Evolutionary conservation across 1,140 invertebrate genomes (phyloP).

Genomic region (Planococcus citri): DNA sequence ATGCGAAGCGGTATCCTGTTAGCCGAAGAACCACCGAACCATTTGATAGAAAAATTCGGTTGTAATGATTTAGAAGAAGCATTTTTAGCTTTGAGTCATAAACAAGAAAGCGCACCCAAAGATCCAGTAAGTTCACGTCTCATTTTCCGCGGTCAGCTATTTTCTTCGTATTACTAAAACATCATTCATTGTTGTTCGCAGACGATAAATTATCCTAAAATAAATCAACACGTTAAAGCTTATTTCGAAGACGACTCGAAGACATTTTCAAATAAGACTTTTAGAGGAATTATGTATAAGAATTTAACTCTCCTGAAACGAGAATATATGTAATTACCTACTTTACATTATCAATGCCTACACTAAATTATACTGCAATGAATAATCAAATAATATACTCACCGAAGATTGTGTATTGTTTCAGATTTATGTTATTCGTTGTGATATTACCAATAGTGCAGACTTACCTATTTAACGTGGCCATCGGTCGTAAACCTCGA

Average conservation of each 20-base stretch:
- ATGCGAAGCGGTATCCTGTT: conserved; percentile 47
- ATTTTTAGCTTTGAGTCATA: conserved; percentile 41
- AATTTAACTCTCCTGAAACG: neutral
- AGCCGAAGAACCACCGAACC: conserved; percentile 43
- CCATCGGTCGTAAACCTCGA: conserved; percentile 78
- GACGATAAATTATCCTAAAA: neutral
- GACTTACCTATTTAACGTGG: conserved; percentile 84
- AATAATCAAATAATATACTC: neutral
- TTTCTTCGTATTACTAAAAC: neutral
- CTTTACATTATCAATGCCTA: neutral
- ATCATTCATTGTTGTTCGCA: neutral
- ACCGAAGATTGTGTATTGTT: neutral
- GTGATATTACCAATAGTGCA: conserved; percentile 63
- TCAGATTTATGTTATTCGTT: conserved; percentile 12
- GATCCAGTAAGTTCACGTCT: neutral
- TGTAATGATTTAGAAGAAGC: conserved; percentile 44
- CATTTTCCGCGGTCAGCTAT: neutral
- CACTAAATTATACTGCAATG: neutral
- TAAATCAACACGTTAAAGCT: neutral
- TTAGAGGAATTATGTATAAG: conserved; percentile 13
- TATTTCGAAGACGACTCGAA: neutral
- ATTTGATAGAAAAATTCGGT: conserved; percentile 37
- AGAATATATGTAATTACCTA: conserved; percentile 9
- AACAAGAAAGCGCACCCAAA: conserved; percentile 26
- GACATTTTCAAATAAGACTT: neutral